Evolutionary conservation across 2,113 vertebrate species (phyloP).

Genomic region (Strix uralensis): DNA sequence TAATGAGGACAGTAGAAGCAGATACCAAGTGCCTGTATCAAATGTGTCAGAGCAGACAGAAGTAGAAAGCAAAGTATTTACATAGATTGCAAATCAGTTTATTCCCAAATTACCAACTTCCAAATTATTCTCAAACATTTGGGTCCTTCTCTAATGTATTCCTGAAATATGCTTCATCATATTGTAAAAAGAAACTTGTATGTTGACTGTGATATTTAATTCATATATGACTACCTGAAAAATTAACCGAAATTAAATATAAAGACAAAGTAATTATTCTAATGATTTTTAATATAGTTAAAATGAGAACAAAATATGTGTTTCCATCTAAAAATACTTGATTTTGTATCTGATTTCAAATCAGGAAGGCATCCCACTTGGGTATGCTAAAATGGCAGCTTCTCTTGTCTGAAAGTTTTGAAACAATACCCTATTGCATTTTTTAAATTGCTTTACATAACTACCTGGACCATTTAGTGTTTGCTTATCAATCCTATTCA

Average conservation of each 20-base stretch:
- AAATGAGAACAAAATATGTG: not conserved
- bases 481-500: not conserved
- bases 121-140: not conserved
- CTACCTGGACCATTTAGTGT: not conserved
- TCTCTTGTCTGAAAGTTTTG: not conserved
- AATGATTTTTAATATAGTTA: not conserved
- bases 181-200: not conserved
- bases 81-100: not conserved
- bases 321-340: not conserved
- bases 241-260: not conserved
- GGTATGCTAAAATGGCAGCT: not conserved
- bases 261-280: not conserved
- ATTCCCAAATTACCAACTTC: not conserved
- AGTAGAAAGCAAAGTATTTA: not conserved
- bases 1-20: not conserved
- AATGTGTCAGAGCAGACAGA: not conserved
- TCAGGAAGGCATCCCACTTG: not conserved
- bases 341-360: not conserved
- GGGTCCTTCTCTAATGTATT: not conserved
- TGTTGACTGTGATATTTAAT: not conserved
- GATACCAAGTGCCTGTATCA: not conserved
- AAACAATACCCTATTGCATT: not conserved
- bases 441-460: not conserved
- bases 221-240: not conserved
- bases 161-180: not conserved